phyloP scores from a whole-genome alignment of 2,888 invertebrate species.

The Perizoma affinitatum region DNA sequence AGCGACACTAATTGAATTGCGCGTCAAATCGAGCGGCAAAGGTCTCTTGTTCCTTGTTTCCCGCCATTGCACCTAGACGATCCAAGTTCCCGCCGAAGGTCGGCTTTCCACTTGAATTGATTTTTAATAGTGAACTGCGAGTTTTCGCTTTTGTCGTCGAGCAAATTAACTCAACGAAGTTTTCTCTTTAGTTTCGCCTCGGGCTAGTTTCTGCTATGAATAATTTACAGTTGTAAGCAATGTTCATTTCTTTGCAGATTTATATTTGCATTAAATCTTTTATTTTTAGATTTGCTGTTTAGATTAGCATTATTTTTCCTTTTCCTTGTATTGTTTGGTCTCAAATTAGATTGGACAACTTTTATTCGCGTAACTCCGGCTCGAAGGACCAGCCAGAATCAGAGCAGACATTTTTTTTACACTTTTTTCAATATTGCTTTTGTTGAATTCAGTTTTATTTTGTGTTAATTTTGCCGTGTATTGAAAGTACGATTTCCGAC shows the following conservation, averaged over 20 bases:
- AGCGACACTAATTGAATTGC: constrained; percentile 80
- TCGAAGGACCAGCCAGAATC: neutral
- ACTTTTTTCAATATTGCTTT: neutral
- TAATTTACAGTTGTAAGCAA: constrained; percentile 35
- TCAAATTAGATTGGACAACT: neutral
- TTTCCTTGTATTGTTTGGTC: neutral
- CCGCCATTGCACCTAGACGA: constrained; percentile 74
- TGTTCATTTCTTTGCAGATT: constrained; percentile 38
- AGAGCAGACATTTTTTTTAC: neutral
- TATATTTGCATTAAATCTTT: constrained; percentile 6
- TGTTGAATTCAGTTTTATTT: constrained; percentile 11
- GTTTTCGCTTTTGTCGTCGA: constrained; percentile 71
- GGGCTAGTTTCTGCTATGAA: constrained; percentile 42
- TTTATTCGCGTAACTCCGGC: neutral
- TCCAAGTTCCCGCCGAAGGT: constrained; percentile 61
- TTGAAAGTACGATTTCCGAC: constrained; percentile 55
- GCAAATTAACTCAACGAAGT: constrained; percentile 73
- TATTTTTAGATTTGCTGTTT: neutral
- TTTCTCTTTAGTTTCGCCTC: constrained; percentile 50
- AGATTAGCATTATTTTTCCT: neutral
- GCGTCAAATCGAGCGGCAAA: constrained; percentile 82
- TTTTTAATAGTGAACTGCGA: constrained; percentile 80
- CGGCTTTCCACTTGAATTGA: constrained; percentile 78
- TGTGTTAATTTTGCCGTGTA: constrained; percentile 15
- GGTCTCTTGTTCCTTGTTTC: constrained; percentile 77